Percentiles rank a stretch among this genome's conserved stretches.
phyloP scores from a whole-genome alignment of 2,888 invertebrate species.

The Crepidodera aurea region DNA sequence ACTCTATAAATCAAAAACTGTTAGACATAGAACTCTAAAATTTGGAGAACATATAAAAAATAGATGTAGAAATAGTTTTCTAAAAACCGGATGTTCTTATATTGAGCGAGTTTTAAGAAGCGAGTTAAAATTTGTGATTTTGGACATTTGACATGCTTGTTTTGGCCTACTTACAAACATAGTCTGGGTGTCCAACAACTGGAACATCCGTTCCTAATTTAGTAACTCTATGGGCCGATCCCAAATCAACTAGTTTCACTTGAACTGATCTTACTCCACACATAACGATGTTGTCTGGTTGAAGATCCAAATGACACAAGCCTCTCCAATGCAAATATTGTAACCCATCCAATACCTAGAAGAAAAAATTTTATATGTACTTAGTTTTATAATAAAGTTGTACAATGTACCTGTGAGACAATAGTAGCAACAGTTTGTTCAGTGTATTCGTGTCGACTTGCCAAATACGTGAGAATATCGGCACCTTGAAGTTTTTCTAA shows the following conservation, averaged over 20 bases:
- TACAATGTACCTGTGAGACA: slow-evolving; percentile 72
- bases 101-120: too few relatives aligned
- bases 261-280: slow-evolving; percentile 83
- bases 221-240: slow-evolving; percentile 82
- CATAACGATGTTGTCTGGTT: slow-evolving; percentile 96
- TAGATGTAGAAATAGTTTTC: too few relatives aligned
- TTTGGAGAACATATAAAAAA: too few relatives aligned
- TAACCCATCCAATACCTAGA: slow-evolving; percentile 80
- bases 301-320: slow-evolving; percentile 85
- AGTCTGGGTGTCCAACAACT: slow-evolving; percentile 77
- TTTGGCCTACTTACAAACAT: slow-evolving; percentile 70
- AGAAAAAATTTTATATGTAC: slow-evolving; percentile 1
- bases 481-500: slow-evolving; percentile 90
- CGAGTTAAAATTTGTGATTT: too few relatives aligned
- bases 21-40: too few relatives aligned
- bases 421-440: slow-evolving; percentile 92
- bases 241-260: slow-evolving; percentile 93
- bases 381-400: not conserved
- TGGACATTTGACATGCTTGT: too few relatives aligned
- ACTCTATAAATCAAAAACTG: too few relatives aligned
- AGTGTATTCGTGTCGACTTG: slow-evolving; percentile 87
- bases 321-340: slow-evolving; percentile 97
- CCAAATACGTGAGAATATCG: slow-evolving; percentile 87
- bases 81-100: too few relatives aligned
- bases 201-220: slow-evolving; percentile 79